Evolutionary conservation across 2,888 invertebrate genomes (phyloP).

Genomic region (Acleris emargana): DNA sequence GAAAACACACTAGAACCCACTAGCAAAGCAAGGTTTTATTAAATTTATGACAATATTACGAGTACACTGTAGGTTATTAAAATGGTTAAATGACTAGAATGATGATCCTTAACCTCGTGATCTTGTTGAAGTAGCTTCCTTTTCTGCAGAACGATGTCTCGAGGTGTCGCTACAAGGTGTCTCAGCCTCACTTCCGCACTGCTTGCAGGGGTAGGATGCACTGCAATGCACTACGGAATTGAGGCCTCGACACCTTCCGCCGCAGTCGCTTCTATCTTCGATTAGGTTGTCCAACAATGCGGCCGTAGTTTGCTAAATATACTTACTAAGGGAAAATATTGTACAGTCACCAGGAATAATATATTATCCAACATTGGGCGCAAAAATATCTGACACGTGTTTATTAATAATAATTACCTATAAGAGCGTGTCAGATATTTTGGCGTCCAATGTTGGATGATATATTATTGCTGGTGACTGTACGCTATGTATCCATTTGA

Average conservation of each 20-base stretch:
- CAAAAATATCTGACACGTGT: no score
- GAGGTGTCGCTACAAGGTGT: slow-evolving; percentile 61
- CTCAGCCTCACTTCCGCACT: slow-evolving; percentile 95
- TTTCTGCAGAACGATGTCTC: slow-evolving; percentile 40
- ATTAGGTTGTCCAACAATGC: no score
- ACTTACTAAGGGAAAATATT: no score
- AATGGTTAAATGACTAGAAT: slow-evolving; percentile 1
- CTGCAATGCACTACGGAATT: slow-evolving; percentile 99
- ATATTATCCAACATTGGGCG: no score
- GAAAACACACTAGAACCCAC: background rate
- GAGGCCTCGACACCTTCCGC: slow-evolving; percentile 86
- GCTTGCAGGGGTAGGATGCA: slow-evolving; percentile 94
- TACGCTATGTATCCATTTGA: no score
- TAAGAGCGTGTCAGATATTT: no score
- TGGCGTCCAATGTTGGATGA: no score
- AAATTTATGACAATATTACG: background rate
- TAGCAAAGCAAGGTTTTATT: background rate
- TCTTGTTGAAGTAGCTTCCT: slow-evolving; percentile 6
- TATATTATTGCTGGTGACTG: no score
- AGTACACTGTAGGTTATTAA: no score
- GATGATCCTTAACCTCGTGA: background rate
- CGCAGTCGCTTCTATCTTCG: slow-evolving; percentile 46
- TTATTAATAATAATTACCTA: no score
- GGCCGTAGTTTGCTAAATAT: no score
- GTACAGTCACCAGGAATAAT: no score